Conservation (phyloP, 2,113 vertebrate genomes). For the Cynocephalus volans region DNA sequence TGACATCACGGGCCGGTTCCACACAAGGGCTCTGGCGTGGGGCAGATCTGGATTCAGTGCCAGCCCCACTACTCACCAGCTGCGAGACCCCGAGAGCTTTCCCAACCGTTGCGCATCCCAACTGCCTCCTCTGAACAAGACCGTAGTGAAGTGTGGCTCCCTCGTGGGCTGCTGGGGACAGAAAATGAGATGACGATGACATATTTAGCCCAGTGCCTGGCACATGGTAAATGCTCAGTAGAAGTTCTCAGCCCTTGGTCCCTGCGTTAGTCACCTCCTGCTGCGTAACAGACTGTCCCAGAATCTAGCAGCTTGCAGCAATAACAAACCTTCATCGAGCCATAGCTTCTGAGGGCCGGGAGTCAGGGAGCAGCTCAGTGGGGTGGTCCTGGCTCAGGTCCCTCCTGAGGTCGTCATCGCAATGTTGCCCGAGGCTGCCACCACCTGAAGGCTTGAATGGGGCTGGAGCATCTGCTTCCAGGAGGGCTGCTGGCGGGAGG, state of each 20-base stretch:
- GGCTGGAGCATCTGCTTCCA: background rate
- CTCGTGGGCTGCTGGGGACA: fast-evolving
- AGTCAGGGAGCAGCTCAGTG: background rate
- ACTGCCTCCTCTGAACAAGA: background rate
- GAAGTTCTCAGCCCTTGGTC: background rate
- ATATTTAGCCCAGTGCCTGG: background rate
- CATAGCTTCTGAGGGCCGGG: background rate
- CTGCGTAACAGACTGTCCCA: background rate
- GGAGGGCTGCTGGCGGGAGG: fast-evolving
- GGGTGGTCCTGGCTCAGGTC: background rate
- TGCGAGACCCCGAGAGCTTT: fast-evolving
- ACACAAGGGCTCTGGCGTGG: fast-evolving
- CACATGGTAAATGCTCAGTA: background rate
- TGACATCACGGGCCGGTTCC: fast-evolving
- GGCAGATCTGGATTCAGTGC: fast-evolving
- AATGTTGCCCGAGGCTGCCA: no score
- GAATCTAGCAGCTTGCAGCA: background rate
- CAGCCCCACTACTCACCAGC: background rate
- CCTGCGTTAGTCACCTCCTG: no score
- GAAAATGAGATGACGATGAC: fast-evolving
- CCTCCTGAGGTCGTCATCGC: fast-evolving
- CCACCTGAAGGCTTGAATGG: fast-evolving
- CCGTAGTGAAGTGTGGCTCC: background rate
- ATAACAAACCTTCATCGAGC: fast-evolving
- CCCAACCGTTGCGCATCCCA: background rate